Evolutionary conservation across 2,888 invertebrate genomes (phyloP).

Genomic region (Itoplectis maculator): DNA sequence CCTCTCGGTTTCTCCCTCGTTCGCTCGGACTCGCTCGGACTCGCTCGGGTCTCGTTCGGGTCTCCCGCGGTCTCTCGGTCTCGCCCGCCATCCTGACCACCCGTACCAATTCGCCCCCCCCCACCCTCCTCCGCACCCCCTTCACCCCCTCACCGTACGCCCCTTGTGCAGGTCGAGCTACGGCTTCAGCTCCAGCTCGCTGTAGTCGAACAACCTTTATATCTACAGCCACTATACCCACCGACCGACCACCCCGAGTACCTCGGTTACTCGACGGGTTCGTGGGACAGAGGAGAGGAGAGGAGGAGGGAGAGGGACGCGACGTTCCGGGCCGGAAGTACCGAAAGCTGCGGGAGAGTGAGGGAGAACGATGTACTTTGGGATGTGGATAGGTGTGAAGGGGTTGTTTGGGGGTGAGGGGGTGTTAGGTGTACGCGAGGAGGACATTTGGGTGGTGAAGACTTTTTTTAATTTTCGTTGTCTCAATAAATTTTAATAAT

Average conservation of each 20-base stretch:
- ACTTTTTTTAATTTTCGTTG: too few relatives aligned
- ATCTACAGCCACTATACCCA: constrained; percentile 81
- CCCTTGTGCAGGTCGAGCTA: constrained; percentile 64
- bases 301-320: constrained; percentile 35
- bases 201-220: constrained; percentile 82
- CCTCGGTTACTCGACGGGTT: constrained; percentile 77
- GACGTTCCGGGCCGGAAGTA: not conserved
- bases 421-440: constrained; percentile 6
- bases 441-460: constrained; percentile 41
- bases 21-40: too few relatives aligned
- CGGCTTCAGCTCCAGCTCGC: too few relatives aligned
- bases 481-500: too few relatives aligned
- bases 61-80: too few relatives aligned
- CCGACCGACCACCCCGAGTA: constrained; percentile 78
- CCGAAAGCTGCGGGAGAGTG: constrained; percentile 29
- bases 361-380: constrained; percentile 15
- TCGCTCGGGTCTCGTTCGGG: too few relatives aligned
- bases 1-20: too few relatives aligned
- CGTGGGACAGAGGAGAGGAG: constrained; percentile 67
- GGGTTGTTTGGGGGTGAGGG: constrained; percentile 19
- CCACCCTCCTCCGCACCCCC: constrained; percentile 66
- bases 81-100: constrained; percentile 61
- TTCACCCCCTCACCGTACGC: constrained; percentile 62
- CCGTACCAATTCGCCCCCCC: constrained; percentile 68
- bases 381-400: constrained; percentile 28